Percentiles rank a stretch among this genome's conserved stretches.
These are phyloP conservation scores for Meteorus cinctellus DNA, from an alignment of 2,888 invertebrate genomes.

Conservation along the genomic window DNA sequence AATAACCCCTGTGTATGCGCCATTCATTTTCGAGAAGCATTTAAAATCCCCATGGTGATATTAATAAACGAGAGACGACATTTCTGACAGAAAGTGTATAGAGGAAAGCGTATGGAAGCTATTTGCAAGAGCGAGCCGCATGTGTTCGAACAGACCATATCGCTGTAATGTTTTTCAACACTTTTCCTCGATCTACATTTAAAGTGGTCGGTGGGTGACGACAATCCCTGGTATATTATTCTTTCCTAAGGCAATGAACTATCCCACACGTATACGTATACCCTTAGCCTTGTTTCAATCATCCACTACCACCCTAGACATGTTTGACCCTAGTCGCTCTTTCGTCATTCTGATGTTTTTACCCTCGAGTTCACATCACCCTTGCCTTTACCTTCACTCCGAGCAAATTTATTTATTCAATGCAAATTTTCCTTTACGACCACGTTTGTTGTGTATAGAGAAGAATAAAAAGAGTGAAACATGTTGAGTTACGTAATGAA, in stretches of 20 bases:
- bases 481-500: neutral
- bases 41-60: constrained; percentile 26
- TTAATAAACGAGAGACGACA: constrained; percentile 21
- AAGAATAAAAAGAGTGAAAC: neutral
- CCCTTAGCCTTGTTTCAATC: constrained; percentile 22
- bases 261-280: neutral
- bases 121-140: neutral
- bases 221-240: constrained; percentile 13
- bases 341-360: constrained; percentile 16
- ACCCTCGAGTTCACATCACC: constrained; percentile 20
- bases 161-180: constrained; percentile 4
- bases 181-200: constrained; percentile 22
- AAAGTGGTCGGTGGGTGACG: constrained; percentile 13
- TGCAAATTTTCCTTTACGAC: constrained; percentile 2
- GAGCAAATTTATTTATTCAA: constrained; percentile 17
- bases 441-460: neutral
- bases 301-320: neutral
- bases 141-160: neutral
- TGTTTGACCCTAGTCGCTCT: constrained; percentile 17
- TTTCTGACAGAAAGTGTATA: neutral
- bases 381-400: neutral
- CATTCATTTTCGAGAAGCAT: constrained; percentile 7
- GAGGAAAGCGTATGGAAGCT: neutral
- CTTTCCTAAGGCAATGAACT: constrained; percentile 18
- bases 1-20: constrained; percentile 10